A percentile compares a stretch with the other conserved stretches of the same genome.
Evolutionary conservation across 2,888 invertebrate species (phyloP).

Genomic region (Torymus aiolomorphi): DNA sequence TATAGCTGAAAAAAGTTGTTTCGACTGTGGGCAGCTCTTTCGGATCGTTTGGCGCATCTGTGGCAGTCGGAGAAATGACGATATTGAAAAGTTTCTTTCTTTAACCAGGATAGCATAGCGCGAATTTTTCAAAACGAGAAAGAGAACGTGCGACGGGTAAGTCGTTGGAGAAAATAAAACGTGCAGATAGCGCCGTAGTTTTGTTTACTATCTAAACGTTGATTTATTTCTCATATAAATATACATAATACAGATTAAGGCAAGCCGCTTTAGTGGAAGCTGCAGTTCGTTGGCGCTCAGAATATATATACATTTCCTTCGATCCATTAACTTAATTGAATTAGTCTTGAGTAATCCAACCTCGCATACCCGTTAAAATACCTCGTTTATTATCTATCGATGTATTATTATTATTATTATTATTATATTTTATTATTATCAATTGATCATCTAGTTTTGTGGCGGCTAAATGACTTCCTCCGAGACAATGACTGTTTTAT

Average conservation of each 20-base stretch:
- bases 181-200: conserved; percentile 58
- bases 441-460: conserved; percentile 34
- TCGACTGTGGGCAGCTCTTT: conserved; percentile 19
- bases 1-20: neutral
- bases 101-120: conserved; percentile 64
- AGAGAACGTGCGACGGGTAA: conserved; percentile 65
- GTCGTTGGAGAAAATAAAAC: conserved; percentile 60
- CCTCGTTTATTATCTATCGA: conserved; percentile 30
- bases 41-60: conserved; percentile 46
- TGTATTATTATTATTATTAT: conserved; percentile 10
- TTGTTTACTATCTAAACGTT: conserved; percentile 52
- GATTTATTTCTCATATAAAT: conserved; percentile 27
- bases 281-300: conserved; percentile 62
- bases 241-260: conserved; percentile 48
- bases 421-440: conserved; percentile 7
- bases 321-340: conserved; percentile 29
- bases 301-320: conserved; percentile 34
- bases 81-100: conserved; percentile 64
- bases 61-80: conserved; percentile 36
- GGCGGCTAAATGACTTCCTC: conserved; percentile 34
- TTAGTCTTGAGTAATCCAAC: conserved; percentile 40
- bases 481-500: conserved; percentile 15
- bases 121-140: conserved; percentile 64
- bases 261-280: conserved; percentile 63
- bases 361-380: neutral